Base-by-base conservation (phyloP, 2,113 vertebrate genomes). In the Perccottus glenii region DNA sequence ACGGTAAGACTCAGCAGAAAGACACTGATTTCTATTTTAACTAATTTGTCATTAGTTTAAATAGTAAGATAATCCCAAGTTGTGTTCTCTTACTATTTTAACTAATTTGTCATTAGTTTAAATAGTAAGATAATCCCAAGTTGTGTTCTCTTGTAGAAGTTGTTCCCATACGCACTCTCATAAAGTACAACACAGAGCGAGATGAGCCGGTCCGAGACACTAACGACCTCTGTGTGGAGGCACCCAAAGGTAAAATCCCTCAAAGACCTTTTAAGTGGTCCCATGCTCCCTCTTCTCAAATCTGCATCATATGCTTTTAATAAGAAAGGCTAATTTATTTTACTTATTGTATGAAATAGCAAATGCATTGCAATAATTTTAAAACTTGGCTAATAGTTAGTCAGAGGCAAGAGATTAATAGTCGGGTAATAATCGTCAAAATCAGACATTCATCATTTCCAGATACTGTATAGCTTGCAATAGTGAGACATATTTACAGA, bases 151-250 rank as follows among this genome's bases (percentile, higher is more conserved):
- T 36, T 59, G 63, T 64, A 93, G 92, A 90, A 35, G 64, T 57
- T 92, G 61, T 91, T 92, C 63, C 64, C 49, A 1, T 96, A 89
- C 59, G 85, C 92, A n/a, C n/a, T 4, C 85, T 98, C 44, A 90
- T 97, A 69, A 93, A 94, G 73, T 97, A 96, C 8, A 93, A 97
- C 15, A 87, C 92, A 43, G 94, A 95, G 68, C 88, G 69, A 70
- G 95, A 95, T 12, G 94, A 94, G 57, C 94, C 94, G 0, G 9
- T 94, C 6, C 89, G 92, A 78, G 91, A 94, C 66, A 77, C 82
- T 72, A 89, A 87, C 11, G 94, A 94, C 63, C 91, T 93, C 68
- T 96, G 95, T 78, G 51, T 96, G 35, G 89, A 85, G 91, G 83
- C 92, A 33, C 75, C 90, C 32, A 94, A 80, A 95, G 96, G 96